phyloP scores from a whole-genome alignment of 2,888 invertebrate genomes.

The Troides oblongomaculatus region DNA sequence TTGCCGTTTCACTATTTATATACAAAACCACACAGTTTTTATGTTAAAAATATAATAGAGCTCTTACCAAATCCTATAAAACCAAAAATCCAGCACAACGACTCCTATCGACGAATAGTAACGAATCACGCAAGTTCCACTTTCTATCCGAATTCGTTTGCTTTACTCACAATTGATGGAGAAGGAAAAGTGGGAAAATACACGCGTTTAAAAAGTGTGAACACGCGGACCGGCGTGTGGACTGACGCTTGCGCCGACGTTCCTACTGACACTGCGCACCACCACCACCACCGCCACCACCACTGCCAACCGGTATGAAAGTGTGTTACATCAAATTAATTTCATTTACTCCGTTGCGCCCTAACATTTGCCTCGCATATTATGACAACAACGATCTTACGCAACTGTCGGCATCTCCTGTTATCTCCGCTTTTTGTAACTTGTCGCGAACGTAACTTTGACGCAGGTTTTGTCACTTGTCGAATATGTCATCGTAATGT shows the following conservation, averaged over 20 bases:
- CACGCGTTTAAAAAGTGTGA: slow-evolving; percentile 32
- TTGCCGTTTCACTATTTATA: too few relatives aligned
- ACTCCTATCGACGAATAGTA: background rate
- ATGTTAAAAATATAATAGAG: background rate
- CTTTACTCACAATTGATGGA: slow-evolving; percentile 11
- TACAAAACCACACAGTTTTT: too few relatives aligned
- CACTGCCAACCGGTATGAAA: slow-evolving; percentile 58
- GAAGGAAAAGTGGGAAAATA: slow-evolving; percentile 31
- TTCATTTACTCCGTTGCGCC: slow-evolving; percentile 64
- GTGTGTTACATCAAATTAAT: slow-evolving; percentile 68
- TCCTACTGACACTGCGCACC: slow-evolving; percentile 57
- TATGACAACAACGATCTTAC: slow-evolving; percentile 50
- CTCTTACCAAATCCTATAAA: slow-evolving; percentile 9
- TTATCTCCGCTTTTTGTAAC: slow-evolving; percentile 19
- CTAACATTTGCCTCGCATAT: slow-evolving; percentile 58
- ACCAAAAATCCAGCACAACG: slow-evolving; percentile 21
- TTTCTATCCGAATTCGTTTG: slow-evolving; percentile 11
- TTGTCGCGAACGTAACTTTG: background rate
- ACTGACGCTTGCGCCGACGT: slow-evolving; percentile 61
- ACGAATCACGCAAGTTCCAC: slow-evolving; percentile 18
- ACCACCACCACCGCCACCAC: slow-evolving; percentile 30
- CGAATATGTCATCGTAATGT: background rate
- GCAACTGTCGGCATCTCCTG: slow-evolving; percentile 30
- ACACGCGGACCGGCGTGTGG: slow-evolving; percentile 11
- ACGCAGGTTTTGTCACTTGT: background rate